These are phyloP conservation scores for Platyscapa corneri DNA, from an alignment of 1,140 invertebrate species.

Conservation along the genomic window DNA sequence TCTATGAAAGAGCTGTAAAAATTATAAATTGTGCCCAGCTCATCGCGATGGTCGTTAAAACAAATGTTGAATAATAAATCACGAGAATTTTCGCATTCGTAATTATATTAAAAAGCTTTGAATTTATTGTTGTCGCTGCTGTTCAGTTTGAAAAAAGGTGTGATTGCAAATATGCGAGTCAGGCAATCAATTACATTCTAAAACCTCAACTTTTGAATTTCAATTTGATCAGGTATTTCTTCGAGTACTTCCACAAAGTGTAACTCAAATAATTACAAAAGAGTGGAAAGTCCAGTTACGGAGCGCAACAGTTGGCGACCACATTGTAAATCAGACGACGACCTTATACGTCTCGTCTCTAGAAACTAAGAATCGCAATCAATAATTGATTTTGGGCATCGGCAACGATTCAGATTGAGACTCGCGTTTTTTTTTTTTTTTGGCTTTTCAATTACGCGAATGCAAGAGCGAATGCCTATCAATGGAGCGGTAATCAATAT, in stretches of 20 bases:
- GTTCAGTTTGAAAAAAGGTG: neutral
- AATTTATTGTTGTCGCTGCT: too few species aligned
- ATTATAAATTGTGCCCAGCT: too few species aligned
- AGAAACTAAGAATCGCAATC: neutral
- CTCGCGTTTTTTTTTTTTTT: neutral
- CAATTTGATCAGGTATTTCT: neutral
- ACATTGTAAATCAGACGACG: neutral
- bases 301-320: neutral
- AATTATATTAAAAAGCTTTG: too few species aligned
- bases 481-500: neutral
- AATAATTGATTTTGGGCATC: neutral
- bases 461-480: neutral
- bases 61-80: too few species aligned
- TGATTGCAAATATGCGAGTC: neutral
- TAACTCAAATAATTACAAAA: slow-evolving; percentile 3
- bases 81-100: too few species aligned
- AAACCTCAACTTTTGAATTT: neutral
- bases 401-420: neutral
- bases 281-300: neutral
- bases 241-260: neutral
- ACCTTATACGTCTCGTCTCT: neutral
- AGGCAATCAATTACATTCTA: neutral
- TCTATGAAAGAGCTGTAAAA: too few species aligned
- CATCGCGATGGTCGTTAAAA: too few species aligned
- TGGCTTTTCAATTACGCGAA: slow-evolving; percentile 1